These are phyloP conservation scores for Morinoia aosen DNA, from an alignment of 2,888 invertebrate species.

Conservation along the genomic window DNA sequence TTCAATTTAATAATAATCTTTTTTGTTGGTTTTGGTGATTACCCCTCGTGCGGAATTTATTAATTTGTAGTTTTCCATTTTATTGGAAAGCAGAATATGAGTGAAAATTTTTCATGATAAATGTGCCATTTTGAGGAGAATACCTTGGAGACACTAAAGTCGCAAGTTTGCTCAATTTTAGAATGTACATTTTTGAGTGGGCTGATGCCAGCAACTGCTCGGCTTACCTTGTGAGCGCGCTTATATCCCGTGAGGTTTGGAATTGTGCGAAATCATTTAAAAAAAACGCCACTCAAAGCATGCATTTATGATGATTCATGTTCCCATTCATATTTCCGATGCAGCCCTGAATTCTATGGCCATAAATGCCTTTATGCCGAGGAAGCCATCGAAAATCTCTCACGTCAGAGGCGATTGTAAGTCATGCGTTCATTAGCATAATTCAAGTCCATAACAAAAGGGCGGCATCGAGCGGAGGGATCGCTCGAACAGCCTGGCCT, in stretches of 20 bases:
- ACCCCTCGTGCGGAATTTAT: too few relatives aligned
- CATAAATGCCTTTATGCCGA: background rate
- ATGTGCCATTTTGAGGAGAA: background rate
- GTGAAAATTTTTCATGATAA: too few relatives aligned
- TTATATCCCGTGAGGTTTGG: background rate
- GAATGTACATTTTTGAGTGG: background rate
- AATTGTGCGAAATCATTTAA: background rate
- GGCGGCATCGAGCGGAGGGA: conserved; percentile 4
- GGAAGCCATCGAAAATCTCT: conserved; percentile 19
- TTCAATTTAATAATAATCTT: too few relatives aligned
- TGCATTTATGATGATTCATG: background rate
- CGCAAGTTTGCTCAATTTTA: background rate
- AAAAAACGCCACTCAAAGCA: background rate
- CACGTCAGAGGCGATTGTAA: background rate
- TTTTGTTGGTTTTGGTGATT: too few relatives aligned
- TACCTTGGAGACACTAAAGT: background rate
- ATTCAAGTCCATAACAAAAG: conserved; percentile 23
- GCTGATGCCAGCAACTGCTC: background rate
- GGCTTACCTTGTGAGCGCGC: too few relatives aligned
- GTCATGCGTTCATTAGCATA: conserved; percentile 48
- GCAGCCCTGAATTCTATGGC: background rate
- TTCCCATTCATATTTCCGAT: background rate
- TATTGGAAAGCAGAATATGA: too few relatives aligned
- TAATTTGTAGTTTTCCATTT: too few relatives aligned
- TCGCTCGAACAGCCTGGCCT: background rate